Percentiles rank a stretch among this genome's conserved stretches.
phyloP scores from a whole-genome alignment of 1,140 invertebrate genomes.

The Bombus haemorrhoidalis region DNA sequence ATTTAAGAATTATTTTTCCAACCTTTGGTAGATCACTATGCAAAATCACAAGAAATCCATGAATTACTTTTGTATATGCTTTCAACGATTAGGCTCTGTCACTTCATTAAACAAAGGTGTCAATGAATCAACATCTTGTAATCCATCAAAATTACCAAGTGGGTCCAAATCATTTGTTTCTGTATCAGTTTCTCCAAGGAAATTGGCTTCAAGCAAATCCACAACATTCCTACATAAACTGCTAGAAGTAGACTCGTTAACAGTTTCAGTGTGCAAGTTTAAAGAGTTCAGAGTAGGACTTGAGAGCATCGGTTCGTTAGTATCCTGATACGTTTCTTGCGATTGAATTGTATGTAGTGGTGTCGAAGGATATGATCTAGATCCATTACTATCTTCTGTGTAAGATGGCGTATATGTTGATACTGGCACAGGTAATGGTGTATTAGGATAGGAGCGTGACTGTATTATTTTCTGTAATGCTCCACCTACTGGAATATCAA shows the following conservation, averaged over 20 bases:
- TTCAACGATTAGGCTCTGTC: constrained; percentile 78
- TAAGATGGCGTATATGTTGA: constrained; percentile 64
- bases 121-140: constrained; percentile 79
- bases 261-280: constrained; percentile 71
- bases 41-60: constrained; percentile 39
- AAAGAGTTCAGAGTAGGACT: constrained; percentile 79
- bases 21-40: constrained; percentile 53
- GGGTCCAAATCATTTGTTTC: constrained; percentile 77
- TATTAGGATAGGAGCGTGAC: constrained; percentile 81
- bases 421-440: constrained; percentile 76
- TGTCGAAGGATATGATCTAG: constrained; percentile 80
- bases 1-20: constrained; percentile 40
- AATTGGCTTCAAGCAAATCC: constrained; percentile 77
- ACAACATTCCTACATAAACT: constrained; percentile 74
- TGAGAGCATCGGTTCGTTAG: constrained; percentile 79
- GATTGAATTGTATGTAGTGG: constrained; percentile 75
- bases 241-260: constrained; percentile 34
- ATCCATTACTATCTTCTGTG: constrained; percentile 76
- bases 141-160: constrained; percentile 79
- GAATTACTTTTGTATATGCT: constrained; percentile 40
- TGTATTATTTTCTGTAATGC: constrained; percentile 73
- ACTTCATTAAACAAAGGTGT: constrained; percentile 81
- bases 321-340: constrained; percentile 74
- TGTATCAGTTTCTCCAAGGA: constrained; percentile 72
- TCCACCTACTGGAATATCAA: constrained; percentile 59